phyloP scores from a whole-genome alignment of 1,140 invertebrate genomes.

The Colletes latitarsis region DNA sequence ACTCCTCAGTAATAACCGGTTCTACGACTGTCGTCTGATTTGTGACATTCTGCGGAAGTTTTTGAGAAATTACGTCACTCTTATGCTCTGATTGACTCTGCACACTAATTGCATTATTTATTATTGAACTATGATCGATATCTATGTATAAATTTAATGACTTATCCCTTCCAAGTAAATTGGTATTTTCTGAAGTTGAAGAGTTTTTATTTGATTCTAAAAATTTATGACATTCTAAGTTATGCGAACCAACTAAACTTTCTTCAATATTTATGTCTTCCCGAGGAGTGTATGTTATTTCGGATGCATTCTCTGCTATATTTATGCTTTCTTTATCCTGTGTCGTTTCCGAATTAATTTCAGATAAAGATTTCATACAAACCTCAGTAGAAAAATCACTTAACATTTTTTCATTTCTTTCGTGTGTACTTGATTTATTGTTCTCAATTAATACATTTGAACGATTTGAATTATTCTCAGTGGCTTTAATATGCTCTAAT shows the following conservation, averaged over 20 bases:
- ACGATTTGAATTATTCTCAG: constrained; percentile 59
- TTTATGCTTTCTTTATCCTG: constrained; percentile 55
- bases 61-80: background rate
- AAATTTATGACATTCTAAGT: background rate
- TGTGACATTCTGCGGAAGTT: background rate
- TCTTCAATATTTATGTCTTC: constrained; percentile 17
- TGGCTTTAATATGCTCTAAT: constrained; percentile 66
- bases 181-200: constrained; percentile 20
- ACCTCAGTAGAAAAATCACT: constrained; percentile 66
- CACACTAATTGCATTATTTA: background rate
- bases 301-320: constrained; percentile 8
- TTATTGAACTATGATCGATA: constrained; percentile 25
- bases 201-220: constrained; percentile 3
- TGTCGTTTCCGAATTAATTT: constrained; percentile 67
- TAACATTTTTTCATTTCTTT: constrained; percentile 66
- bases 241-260: background rate
- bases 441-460: constrained; percentile 62
- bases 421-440: constrained; percentile 66
- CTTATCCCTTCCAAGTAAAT: background rate
- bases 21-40: background rate
- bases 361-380: constrained; percentile 70
- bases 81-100: background rate
- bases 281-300: background rate
- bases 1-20: background rate
- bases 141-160: constrained; percentile 4